Evolutionary conservation across 2,888 invertebrate genomes (phyloP), one percentile per base, ranked within the genome.

Genomic region (Esperia sulphurella): DNA sequence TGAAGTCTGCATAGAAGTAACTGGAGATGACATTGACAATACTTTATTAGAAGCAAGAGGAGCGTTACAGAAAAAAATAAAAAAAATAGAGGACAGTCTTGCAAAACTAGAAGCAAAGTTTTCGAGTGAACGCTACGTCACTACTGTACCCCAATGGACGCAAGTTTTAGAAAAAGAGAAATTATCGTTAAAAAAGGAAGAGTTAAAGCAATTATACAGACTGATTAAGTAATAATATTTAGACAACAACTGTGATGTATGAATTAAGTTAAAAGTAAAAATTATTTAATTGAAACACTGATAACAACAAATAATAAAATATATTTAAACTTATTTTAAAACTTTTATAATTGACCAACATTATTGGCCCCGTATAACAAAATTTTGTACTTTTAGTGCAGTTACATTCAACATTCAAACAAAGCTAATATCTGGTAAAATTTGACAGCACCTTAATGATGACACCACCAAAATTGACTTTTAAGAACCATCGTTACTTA

Each of bases 181-280:
- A 41, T 50, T 84, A 37, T 8, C 57, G 0, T 48, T 55, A 1
- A 87, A 79, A 52, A 75, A 64, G 51, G 70, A 71, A 48, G 83
- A 87, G 63, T 59, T 89, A 4, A 63, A 73, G 43, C 67, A 70
- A 43, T 61, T 88, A 33, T 70, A 78, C 68, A 84, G 75, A 71
- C 71, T 85, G 68, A 70, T 78, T 48, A 67, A 66, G 45, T 31
- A 37, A 45, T 13, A 48, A n/a, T n/a, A n/a, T n/a, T n/a, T n/a
- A n/a, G n/a, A 42, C 42, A 43, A 28, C 1, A n/a, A 10, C 1
- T 12, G n/a, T 38, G 8, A 21, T 10, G 28, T 28, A 14, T n/a
- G n/a, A 21, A 29, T 10, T 21, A 21, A 21, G 14, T 39, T 42
- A 14, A 29, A 65, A 65, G 53, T 51, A 68, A 72, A 73, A 70